phyloP scores from a whole-genome alignment of 2,888 invertebrate species.

The Allacma fusca region DNA sequence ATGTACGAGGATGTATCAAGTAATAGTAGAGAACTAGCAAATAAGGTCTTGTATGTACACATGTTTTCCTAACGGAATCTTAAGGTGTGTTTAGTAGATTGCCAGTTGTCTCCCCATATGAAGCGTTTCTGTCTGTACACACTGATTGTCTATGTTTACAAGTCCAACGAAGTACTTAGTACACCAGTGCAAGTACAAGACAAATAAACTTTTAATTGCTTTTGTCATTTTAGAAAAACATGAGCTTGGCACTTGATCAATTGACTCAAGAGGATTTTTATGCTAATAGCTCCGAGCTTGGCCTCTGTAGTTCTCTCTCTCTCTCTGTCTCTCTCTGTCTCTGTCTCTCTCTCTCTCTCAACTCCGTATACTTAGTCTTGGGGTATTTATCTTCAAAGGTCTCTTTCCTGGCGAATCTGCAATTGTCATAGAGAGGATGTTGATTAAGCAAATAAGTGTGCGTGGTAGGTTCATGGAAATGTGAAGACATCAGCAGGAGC shows the following conservation, averaged over 20 bases:
- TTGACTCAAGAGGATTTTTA: conserved; percentile 26
- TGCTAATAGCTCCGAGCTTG: conserved; percentile 23
- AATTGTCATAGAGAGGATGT: conserved; percentile 25
- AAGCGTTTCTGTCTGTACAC: too few relatives aligned
- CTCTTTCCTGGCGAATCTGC: not conserved
- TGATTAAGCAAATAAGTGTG: conserved; percentile 39
- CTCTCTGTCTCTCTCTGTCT: not conserved
- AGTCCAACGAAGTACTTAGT: conserved; percentile 18
- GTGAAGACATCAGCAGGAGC: conserved; percentile 30
- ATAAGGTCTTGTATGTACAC: not conserved
- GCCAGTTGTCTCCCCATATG: not conserved
- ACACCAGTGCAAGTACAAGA: conserved; percentile 17
- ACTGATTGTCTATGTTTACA: not conserved
- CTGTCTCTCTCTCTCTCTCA: too few relatives aligned
- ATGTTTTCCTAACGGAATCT: conserved; percentile 7
- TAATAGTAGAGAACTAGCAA: not conserved
- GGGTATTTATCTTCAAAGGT: not conserved
- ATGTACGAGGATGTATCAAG: too few relatives aligned
- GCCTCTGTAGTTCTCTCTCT: not conserved
- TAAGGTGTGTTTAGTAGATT: conserved; percentile 2
- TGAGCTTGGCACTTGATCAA: conserved; percentile 30
- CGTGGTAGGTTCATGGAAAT: conserved; percentile 34
- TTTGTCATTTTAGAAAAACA: conserved; percentile 23
- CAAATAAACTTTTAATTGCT: conserved; percentile 23
- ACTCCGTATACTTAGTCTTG: not conserved